Evolutionary conservation across 2,113 vertebrate genomes (phyloP), one percentile per base, ranked within the genome.

Genomic region (Kryptolebias marmoratus): DNA sequence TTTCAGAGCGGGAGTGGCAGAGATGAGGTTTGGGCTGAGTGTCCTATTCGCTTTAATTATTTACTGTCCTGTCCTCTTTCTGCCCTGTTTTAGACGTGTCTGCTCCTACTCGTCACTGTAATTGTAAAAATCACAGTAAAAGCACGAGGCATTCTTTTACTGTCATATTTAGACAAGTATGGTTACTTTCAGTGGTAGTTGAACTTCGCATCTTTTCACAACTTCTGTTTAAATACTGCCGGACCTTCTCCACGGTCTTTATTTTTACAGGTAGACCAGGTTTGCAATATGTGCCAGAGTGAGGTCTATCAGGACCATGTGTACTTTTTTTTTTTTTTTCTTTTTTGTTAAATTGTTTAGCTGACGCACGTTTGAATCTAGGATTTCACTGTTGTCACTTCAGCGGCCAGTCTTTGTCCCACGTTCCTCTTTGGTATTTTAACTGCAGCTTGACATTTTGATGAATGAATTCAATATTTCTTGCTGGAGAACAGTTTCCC

Each of bases 21-120:
- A 69, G 77, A 62, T 11, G 73, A 62, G 77, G 63, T 79, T 68
- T 64, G 70, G 53, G 63, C 61, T 56, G 52, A 73, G 83, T 75
- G 76, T 93, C 85, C 61, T 79, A 27, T 92, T 93, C 85, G 45
- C 58, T 71, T 92, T 42, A 92, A 93, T 93, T 71, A 92, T 93
- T 92, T 68, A 93, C 63, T 0, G 0, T 28, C 74, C 63, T 77
- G 50, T 27, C 50, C 50, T 68, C 59, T 60, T 62, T 64, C n/a
- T n/a, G 56, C 54, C 53, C 30, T 69, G 31, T 67, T 64, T 65
- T 54, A 39, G 47, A 18, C 13, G 27, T 42, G 12, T 59, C 68
- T 74, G 2, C 44, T 67, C 50, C 27, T 61, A 42, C 49, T 72
- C 39, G 45, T 32, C 63, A 9, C 30, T 68, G 57, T 16, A 48